These are phyloP conservation scores for Oncorhynchus masou DNA, from an alignment of 2,113 vertebrate species.

Conservation along the genomic window DNA sequence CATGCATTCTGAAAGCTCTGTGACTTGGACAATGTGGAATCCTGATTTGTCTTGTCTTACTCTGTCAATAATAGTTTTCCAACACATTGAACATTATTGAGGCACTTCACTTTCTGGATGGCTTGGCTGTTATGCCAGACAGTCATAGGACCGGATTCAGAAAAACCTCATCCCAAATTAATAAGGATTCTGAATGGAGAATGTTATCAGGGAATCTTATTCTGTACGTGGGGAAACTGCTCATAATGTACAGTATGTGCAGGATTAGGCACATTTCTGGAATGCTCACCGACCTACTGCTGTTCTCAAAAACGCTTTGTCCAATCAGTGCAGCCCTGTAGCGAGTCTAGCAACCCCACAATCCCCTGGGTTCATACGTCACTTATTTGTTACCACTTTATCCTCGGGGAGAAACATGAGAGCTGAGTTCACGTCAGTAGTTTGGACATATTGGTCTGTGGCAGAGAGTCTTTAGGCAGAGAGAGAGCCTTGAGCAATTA, in stretches of 20 bases:
- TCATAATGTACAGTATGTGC: too few species aligned
- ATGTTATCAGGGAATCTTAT: too few species aligned
- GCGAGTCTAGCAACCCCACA: not conserved
- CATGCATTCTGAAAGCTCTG: too few species aligned
- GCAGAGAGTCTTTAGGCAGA: conserved; percentile 5
- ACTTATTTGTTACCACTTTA: not conserved
- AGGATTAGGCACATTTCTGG: not conserved
- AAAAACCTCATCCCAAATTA: too few species aligned
- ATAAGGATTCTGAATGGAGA: too few species aligned
- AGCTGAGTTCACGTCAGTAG: conserved; percentile 1
- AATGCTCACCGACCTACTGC: not conserved
- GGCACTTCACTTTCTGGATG: not conserved
- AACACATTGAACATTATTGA: too few species aligned
- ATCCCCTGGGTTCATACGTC: not conserved
- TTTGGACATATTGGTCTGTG: not conserved
- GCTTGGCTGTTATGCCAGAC: not conserved
- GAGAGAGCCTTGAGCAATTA: conserved; percentile 7
- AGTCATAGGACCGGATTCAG: not conserved
- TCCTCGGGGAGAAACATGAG: not conserved
- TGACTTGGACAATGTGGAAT: too few species aligned
- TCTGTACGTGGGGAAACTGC: too few species aligned
- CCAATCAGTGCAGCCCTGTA: not conserved
- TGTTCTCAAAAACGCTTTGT: not conserved
- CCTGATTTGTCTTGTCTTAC: too few species aligned
- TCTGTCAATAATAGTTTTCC: not conserved